Percentiles rank a stretch among this genome's conserved stretches.
Evolutionary conservation across 1,140 invertebrate genomes (phyloP).

Genomic region (Drosophila busckii): DNA sequence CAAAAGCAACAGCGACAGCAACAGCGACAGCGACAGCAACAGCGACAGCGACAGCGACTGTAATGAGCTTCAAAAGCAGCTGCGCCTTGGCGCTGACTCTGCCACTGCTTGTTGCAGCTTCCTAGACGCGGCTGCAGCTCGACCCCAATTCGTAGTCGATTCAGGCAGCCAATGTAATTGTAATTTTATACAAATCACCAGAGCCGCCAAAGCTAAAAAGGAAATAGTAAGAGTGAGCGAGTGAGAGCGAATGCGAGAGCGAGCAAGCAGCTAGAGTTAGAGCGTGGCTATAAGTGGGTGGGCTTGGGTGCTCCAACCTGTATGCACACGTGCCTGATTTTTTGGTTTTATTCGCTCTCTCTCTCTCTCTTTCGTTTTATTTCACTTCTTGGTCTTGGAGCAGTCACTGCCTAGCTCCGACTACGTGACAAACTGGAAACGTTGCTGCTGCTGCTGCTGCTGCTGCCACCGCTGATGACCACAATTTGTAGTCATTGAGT

Average conservation of each 20-base stretch:
- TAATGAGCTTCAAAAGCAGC: too few species aligned
- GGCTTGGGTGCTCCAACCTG: too few species aligned
- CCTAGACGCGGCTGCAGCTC: conserved; percentile 15
- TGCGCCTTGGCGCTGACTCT: too few species aligned
- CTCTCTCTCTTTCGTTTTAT: not conserved
- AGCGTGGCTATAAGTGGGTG: too few species aligned
- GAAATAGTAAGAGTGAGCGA: too few species aligned
- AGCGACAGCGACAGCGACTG: too few species aligned
- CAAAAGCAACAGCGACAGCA: not conserved
- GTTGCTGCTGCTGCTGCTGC: too few species aligned
- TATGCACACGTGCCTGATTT: conserved; percentile 37
- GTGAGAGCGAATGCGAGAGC: too few species aligned
- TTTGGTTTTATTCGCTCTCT: not conserved
- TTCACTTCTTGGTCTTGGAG: not conserved
- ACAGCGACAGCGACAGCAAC: not conserved
- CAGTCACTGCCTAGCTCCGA: conserved; percentile 1
- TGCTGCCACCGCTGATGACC: conserved; percentile 44
- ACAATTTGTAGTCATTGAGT: conserved; percentile 65
- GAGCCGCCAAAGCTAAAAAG: too few species aligned
- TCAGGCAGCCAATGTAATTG: conserved; percentile 46
- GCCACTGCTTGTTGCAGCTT: too few species aligned
- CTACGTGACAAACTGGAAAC: conserved; percentile 25
- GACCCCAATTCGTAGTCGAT: conserved; percentile 41
- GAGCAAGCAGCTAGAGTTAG: too few species aligned
- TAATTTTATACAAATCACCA: conserved; percentile 58